A percentile compares a stretch with the other conserved stretches of the same genome.
Evolutionary conservation across 2,888 invertebrate genomes (phyloP).

Genomic region (Catocala sponsa): DNA sequence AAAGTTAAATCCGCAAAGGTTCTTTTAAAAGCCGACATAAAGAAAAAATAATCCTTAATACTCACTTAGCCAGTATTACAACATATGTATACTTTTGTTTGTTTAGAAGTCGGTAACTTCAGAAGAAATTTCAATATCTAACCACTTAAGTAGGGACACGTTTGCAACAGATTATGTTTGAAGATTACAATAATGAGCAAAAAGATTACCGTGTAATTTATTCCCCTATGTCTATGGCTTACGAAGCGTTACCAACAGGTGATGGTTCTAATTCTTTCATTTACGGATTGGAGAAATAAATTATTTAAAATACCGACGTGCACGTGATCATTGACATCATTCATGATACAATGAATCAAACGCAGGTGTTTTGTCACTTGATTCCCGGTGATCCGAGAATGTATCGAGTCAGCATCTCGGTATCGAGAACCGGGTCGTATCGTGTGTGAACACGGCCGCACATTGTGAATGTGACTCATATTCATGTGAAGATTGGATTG

Average conservation of each 20-base stretch:
- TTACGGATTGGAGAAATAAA: conserved; percentile 6
- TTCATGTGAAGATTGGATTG: conserved; percentile 59
- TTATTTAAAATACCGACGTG: background rate
- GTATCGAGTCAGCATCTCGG: conserved; percentile 68
- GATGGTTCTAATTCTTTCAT: background rate
- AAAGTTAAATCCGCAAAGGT: no score
- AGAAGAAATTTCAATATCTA: conserved; percentile 4
- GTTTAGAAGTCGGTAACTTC: background rate
- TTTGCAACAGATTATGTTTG: conserved; percentile 14
- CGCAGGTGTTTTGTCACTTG: conserved; percentile 77
- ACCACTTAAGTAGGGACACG: conserved; percentile 24
- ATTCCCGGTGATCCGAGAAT: conserved; percentile 69
- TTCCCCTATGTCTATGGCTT: conserved; percentile 13
- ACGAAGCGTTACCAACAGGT: conserved; percentile 10
- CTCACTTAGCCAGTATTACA: no score
- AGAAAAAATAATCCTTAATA: no score
- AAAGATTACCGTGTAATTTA: conserved; percentile 19
- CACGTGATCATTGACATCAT: conserved; percentile 9
- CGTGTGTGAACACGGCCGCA: conserved; percentile 65
- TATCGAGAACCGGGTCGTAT: conserved; percentile 66
- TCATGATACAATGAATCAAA: conserved; percentile 48
- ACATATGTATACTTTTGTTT: no score
- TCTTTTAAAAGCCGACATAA: no score
- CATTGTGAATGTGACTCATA: conserved; percentile 64
- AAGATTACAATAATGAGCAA: conserved; percentile 25